Conservation (phyloP, 2,113 vertebrate species). For the Pelecanus crispus region DNA sequence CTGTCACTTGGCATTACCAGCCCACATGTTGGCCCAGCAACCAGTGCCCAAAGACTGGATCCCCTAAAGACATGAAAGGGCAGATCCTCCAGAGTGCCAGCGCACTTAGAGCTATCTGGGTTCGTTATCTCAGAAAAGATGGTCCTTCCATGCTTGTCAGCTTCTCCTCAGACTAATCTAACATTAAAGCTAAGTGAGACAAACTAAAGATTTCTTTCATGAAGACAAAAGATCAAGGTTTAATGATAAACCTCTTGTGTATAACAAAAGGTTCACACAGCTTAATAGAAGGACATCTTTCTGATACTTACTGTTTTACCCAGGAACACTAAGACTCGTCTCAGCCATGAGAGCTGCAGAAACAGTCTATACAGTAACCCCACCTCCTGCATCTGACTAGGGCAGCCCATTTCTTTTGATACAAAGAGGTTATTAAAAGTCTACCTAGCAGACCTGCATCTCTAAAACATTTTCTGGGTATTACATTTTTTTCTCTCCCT, state of each 20-base stretch:
- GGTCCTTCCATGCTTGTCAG: background rate
- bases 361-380: background rate
- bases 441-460: background rate
- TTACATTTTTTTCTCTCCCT: background rate
- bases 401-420: background rate
- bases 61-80: background rate
- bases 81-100: background rate
- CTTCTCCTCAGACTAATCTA: background rate
- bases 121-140: background rate
- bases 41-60: background rate
- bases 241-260: background rate
- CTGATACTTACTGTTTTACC: background rate
- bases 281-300: background rate
- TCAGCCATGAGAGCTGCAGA: background rate
- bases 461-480: background rate
- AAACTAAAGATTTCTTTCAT: background rate
- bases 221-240: background rate
- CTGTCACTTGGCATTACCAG: background rate
- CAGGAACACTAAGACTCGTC: background rate
- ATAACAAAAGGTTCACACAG: background rate
- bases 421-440: background rate
- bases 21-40: background rate
- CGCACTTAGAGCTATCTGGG: background rate
- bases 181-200: background rate
- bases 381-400: background rate